Base-by-base conservation (phyloP, 2,888 invertebrate genomes). In the Diaperis boleti region DNA sequence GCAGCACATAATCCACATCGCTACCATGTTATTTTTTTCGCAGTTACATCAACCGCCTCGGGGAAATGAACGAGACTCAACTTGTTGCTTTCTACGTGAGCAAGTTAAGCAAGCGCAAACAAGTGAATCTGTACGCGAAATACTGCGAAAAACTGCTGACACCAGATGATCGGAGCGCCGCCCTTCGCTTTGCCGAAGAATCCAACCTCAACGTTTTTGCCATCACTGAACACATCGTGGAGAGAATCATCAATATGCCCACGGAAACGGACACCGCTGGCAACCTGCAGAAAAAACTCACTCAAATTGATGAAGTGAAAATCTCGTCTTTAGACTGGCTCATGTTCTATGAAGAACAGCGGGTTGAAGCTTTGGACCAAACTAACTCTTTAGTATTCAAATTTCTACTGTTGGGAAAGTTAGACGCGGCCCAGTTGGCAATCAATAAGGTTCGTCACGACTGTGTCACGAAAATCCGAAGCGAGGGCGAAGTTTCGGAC, bases 301-400 rank as follows among this genome's bases (percentile, higher is more conserved):
- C 89, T 0, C 85, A 86, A 72, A 85, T 86, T 26, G 94, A 95
- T 78, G 81, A 87, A 57, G 86, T 86, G 63, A 91, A 91, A 79
- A 91, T 94, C 47, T 87, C 87, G 22, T 87, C 94, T 0, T 82
- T 97, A 1, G 96, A 96, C 78, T 96, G 96, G 95, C 81, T 97
- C 5, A 86, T 91, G 15, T 90, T 94, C 72, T 89, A 94, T 74
- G 85, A 88, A 8, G 84, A 88, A 44, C 95, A 96, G 80, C 82
- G 90, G 35, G 86, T 88, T 31, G 96, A 96, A 81, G 90, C 93
- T 6, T 78, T 97, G 14, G 89, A 89, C 85, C 90, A 96, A 76
- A 89, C 92, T n/a, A 96, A 96, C 84, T 89, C 93, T 10, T 86
- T 97, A 78, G 91, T 96, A 74, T 88, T 95, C 63, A 88, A 87